A percentile compares a stretch with the other conserved stretches of the same genome.
phyloP scores from a whole-genome alignment of 2,797 vertebrate genomes.

The Anolis apletophallus region DNA sequence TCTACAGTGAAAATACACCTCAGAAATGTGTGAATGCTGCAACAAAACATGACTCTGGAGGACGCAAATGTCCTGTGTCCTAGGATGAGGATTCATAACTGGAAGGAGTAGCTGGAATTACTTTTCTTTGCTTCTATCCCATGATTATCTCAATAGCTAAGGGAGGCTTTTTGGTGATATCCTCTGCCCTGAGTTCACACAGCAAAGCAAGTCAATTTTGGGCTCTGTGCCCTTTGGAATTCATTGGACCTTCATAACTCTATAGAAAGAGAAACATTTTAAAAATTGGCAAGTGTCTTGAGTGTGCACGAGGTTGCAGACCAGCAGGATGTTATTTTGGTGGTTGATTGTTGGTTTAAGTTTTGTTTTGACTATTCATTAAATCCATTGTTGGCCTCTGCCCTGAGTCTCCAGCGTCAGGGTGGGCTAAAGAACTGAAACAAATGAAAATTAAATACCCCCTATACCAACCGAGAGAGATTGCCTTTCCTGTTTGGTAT shows the following conservation, averaged over 20 bases:
- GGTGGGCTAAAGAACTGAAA: conserved; percentile 20
- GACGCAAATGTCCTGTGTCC: too few relatives aligned
- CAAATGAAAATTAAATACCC: neutral
- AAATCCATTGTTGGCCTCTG: conserved; percentile 14
- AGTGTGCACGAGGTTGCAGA: neutral
- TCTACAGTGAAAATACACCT: too few relatives aligned
- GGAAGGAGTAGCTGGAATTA: neutral
- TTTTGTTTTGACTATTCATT: conserved; percentile 27
- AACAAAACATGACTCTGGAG: too few relatives aligned
- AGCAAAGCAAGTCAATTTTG: neutral
- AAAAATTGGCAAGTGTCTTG: neutral
- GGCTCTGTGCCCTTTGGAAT: neutral
- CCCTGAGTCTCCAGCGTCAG: conserved; percentile 7
- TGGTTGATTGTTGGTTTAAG: conserved; percentile 14
- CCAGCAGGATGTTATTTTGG: conserved; percentile 16
- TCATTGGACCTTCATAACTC: neutral
- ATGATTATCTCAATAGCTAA: neutral
- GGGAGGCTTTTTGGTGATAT: neutral
- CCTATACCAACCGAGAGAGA: neutral
- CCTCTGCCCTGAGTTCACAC: neutral
- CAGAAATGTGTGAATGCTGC: too few relatives aligned
- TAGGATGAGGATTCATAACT: too few relatives aligned
- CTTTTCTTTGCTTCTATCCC: neutral
- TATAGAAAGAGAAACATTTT: neutral
- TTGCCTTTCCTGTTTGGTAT: conserved; percentile 15